Conservation (phyloP, 2,888 invertebrate species). For the Drosophila anomalata region DNA sequence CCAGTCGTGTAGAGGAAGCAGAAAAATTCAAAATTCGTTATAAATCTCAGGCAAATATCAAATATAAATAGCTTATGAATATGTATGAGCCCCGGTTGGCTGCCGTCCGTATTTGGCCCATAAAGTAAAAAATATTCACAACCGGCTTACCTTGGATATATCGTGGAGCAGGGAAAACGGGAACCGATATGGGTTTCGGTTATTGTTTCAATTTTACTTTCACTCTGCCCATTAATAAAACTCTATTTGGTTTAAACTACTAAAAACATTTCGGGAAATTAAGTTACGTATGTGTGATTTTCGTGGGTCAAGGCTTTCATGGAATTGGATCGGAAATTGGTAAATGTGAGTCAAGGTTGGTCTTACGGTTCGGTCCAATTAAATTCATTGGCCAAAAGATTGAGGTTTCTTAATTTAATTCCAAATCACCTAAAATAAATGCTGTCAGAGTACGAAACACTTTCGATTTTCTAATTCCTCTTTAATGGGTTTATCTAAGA, state of each 20-base stretch:
- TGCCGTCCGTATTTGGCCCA: conserved; percentile 54
- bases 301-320: conserved; percentile 14
- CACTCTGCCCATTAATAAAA: conserved; percentile 53
- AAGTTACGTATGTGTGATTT: background rate
- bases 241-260: conserved; percentile 6
- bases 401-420: background rate
- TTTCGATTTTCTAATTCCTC: background rate
- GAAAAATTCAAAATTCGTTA: conserved; percentile 42
- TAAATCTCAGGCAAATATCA: conserved; percentile 52
- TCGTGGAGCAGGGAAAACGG: conserved; percentile 36
- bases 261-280: background rate
- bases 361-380: background rate
- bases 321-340: background rate
- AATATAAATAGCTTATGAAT: conserved; percentile 57
- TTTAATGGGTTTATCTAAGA: background rate
- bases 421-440: background rate
- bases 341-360: background rate
- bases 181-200: conserved; percentile 47
- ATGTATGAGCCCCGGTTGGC: conserved; percentile 57
- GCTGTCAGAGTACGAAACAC: background rate
- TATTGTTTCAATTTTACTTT: conserved; percentile 53
- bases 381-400: background rate
- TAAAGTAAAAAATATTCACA: conserved; percentile 63
- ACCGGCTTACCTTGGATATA: conserved; percentile 65
- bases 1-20: conserved; percentile 8